These are phyloP conservation scores for Chymomyza costata DNA, from an alignment of 1,140 invertebrate species.

Conservation along the genomic window DNA sequence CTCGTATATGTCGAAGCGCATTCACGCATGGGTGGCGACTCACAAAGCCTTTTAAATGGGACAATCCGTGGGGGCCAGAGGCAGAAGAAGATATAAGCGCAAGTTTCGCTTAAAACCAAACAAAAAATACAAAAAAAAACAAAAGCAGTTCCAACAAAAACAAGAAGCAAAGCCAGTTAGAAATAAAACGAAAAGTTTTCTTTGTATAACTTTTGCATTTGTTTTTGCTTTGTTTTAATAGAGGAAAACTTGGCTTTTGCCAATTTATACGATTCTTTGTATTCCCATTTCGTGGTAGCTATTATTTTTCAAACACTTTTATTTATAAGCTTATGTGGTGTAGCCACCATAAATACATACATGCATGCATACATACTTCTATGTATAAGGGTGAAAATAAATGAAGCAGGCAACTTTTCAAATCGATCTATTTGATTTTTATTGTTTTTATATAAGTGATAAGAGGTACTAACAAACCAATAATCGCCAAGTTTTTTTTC, in stretches of 20 bases:
- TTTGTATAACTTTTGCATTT: conserved; percentile 68
- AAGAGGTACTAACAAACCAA: too few relatives aligned
- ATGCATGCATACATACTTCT: too few relatives aligned
- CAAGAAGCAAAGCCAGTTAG: conserved; percentile 23
- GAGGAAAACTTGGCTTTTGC: conserved; percentile 58
- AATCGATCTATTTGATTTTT: too few relatives aligned
- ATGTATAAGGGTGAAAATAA: too few relatives aligned
- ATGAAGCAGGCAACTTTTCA: too few relatives aligned
- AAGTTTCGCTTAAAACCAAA: conserved; percentile 64
- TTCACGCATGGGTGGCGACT: conserved; percentile 44
- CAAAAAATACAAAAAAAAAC: conserved; percentile 26
- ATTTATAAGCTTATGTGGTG: too few relatives aligned
- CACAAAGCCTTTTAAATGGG: conserved; percentile 12
- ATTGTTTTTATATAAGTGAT: too few relatives aligned
- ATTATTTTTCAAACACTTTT: too few relatives aligned
- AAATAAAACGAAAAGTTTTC: conserved; percentile 57
- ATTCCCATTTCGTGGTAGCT: conserved; percentile 34
- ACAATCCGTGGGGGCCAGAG: conserved; percentile 11
- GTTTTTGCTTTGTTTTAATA: conserved; percentile 63
- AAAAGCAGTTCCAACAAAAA: conserved; percentile 11
- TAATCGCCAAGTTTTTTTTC: too few relatives aligned
- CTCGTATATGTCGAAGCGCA: conserved; percentile 18
- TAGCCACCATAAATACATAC: too few relatives aligned
- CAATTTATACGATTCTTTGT: conserved; percentile 57
- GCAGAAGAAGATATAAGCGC: conserved; percentile 42